Evolutionary conservation across 2,113 vertebrate species (phyloP).

Genomic region (Mesembrinibis cayennensis): DNA sequence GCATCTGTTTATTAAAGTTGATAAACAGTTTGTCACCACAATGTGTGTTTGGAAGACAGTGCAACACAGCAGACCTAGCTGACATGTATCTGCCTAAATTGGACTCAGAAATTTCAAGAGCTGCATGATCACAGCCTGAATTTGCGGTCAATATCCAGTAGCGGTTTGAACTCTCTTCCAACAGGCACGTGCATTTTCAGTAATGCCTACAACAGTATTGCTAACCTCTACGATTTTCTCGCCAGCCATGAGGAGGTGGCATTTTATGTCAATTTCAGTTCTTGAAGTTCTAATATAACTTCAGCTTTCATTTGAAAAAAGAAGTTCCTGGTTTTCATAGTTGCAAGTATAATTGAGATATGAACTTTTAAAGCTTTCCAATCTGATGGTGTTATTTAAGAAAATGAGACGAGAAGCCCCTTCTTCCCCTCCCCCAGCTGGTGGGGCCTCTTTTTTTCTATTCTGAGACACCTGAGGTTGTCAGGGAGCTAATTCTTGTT

Average conservation of each 20-base stretch:
- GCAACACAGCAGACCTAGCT: neutral
- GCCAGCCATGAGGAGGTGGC: neutral
- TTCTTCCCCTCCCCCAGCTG: neutral
- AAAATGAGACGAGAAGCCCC: neutral
- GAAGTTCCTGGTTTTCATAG: neutral
- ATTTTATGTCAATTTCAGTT: neutral
- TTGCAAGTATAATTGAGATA: neutral
- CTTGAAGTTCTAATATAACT: neutral
- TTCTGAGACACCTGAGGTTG: neutral
- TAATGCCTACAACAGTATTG: neutral
- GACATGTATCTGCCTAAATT: neutral
- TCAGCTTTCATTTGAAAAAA: neutral
- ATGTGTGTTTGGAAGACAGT: neutral
- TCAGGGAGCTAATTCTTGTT: neutral
- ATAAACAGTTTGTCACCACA: neutral
- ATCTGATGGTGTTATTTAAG: neutral
- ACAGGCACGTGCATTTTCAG: fast-evolving
- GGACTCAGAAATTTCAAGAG: neutral
- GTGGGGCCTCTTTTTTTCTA: neutral
- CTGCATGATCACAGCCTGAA: neutral
- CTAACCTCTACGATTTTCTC: neutral
- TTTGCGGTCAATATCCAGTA: neutral
- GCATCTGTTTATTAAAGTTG: neutral
- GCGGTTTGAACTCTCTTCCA: neutral
- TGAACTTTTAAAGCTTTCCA: neutral